Evolutionary conservation across 1,140 invertebrate species (phyloP), one percentile per base, ranked within the genome.

Genomic region (Caerostris darwini): DNA sequence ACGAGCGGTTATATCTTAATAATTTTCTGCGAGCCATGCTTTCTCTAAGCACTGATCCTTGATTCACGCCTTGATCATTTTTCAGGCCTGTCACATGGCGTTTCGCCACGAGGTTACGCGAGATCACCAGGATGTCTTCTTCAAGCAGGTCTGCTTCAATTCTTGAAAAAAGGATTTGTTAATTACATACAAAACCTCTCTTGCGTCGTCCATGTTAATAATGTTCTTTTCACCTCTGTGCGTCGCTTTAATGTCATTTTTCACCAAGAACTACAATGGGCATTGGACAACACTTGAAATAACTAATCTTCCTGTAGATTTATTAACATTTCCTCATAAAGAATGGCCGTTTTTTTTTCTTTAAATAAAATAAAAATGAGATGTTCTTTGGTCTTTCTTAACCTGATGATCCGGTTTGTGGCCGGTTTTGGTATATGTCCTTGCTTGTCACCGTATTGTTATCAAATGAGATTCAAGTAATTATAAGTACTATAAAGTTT

Each of bases 181-280:
- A 87, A 87, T 87, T 87, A 59, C 58, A 64, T 50, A 8, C 34
- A 59, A 77, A 34, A 34, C 71, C 71, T 12, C 34, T 34, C 58
- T 58, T 87, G 56, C 19, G 85, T 61, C 58, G 7, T 59, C 85
- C 58, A 87, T 87, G 64, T 87, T 61, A 87, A 87, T 87, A 59
- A 61, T 59, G 85, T 7, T 34, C 85, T 61, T 87, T 59, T 87
- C 57, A 87, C 85, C 85, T 12, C 34, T 19, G 34, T 50, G 5
- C 6, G 34, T 10, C 34, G 58, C 19, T 87, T 77, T 50, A 77
- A 77, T 77, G 10, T 3, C 50, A 77, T 77, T 77, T 77, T 77
- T 77, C 71, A 77, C 34, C 2, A 77, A 50, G 71, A 50, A 77
- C 53, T 77, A 77, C 71, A 77, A 77, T 77, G 50, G 34, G 34